Percentiles rank a stretch among this genome's conserved stretches.
Evolutionary conservation across 2,888 invertebrate genomes (phyloP).

Genomic region (Acheta domesticus): DNA sequence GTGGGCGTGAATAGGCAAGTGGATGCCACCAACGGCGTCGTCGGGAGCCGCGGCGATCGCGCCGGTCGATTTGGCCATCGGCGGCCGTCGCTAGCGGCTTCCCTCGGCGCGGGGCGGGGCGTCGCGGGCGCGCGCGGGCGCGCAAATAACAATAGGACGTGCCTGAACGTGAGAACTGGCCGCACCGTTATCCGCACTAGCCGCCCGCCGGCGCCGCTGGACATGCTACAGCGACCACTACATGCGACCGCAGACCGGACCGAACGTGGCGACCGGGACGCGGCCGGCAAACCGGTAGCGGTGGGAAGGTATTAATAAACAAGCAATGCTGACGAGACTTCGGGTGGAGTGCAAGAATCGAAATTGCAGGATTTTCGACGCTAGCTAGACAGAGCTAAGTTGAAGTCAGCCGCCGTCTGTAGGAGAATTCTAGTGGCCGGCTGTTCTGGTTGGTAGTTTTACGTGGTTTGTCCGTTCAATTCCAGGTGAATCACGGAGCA

Average conservation of each 20-base stretch:
- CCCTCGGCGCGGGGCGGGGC: not conserved
- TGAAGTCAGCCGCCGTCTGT: too few relatives aligned
- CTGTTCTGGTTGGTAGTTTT: too few relatives aligned
- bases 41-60: not conserved
- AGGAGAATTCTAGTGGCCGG: too few relatives aligned
- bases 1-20: constrained; percentile 7
- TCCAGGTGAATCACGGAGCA: too few relatives aligned
- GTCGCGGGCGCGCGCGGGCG: too few relatives aligned
- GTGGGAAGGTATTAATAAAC: too few relatives aligned
- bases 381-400: too few relatives aligned
- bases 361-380: too few relatives aligned
- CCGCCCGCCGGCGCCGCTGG: not conserved
- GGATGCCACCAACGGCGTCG: not conserved
- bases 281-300: too few relatives aligned
- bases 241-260: not conserved
- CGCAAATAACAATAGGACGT: not conserved
- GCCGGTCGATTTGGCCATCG: not conserved
- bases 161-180: not conserved
- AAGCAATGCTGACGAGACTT: too few relatives aligned
- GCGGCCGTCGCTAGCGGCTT: not conserved
- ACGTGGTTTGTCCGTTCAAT: too few relatives aligned
- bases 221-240: not conserved
- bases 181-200: not conserved
- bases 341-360: too few relatives aligned
- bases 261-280: not conserved